Percentiles rank a stretch among this genome's conserved stretches.
These are phyloP conservation scores for Catharus ustulatus DNA, from an alignment of 2,797 vertebrate species.

Conservation along the genomic window DNA sequence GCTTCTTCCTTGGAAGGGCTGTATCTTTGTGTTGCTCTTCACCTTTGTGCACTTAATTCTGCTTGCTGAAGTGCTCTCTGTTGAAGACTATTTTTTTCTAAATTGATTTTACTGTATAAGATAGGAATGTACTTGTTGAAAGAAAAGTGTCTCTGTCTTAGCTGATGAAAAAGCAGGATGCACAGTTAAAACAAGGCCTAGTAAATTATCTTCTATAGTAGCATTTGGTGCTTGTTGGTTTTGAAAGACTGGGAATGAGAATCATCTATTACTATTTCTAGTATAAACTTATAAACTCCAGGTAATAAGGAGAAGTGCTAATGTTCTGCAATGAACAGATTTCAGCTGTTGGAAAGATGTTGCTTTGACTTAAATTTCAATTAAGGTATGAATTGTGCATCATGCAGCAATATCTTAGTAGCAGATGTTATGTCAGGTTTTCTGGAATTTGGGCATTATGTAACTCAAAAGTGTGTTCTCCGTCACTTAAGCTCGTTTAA, in stretches of 20 bases:
- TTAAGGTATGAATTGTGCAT: neutral
- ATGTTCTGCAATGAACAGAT: neutral
- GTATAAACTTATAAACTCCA: neutral
- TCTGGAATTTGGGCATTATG: neutral
- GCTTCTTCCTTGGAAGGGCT: neutral
- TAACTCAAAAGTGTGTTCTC: neutral
- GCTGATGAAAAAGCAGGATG: neutral
- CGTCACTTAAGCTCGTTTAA: neutral
- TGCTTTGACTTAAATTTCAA: neutral
- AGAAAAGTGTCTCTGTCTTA: neutral
- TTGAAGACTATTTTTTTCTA: neutral
- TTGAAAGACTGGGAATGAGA: neutral
- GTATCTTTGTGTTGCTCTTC: neutral
- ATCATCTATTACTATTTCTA: neutral
- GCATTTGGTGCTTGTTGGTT: neutral
- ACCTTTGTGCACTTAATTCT: neutral
- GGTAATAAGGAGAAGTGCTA: neutral
- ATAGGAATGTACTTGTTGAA: neutral
- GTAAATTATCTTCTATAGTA: neutral
- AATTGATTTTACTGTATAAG: neutral
- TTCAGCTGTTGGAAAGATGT: neutral
- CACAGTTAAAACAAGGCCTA: neutral
- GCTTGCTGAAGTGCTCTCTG: neutral
- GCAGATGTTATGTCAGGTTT: neutral
- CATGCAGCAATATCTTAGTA: neutral